Percentiles rank a stretch among this genome's conserved stretches.
These are phyloP conservation scores for Drosophila tsacasi DNA, from an alignment of 1,140 invertebrate species.

Conservation along the genomic window DNA sequence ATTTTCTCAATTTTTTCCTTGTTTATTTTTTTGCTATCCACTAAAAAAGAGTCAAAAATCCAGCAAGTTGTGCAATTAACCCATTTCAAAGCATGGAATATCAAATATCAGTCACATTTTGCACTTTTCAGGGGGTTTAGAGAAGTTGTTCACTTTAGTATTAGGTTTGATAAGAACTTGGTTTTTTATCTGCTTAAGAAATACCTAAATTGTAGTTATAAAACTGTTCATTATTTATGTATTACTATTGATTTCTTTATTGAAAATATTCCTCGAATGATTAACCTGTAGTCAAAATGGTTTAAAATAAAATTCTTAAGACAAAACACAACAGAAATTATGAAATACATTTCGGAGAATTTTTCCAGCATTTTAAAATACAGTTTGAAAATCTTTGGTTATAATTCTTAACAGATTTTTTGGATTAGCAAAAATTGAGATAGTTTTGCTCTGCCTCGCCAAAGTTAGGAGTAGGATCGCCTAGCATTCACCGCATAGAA, in stretches of 20 bases:
- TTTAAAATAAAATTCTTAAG: too few relatives aligned
- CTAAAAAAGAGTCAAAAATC: slow-evolving; percentile 28
- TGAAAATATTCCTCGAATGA: background rate
- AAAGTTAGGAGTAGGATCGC: background rate
- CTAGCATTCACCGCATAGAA: background rate
- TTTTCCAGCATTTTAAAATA: background rate
- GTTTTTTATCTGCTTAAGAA: background rate
- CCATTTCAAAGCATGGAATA: slow-evolving; percentile 29
- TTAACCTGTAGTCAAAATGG: background rate
- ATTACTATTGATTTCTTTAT: background rate
- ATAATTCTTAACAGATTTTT: background rate
- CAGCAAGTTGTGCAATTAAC: slow-evolving; percentile 45
- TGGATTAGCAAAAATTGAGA: background rate
- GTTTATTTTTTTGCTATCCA: slow-evolving; percentile 15
- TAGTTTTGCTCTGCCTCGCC: background rate
- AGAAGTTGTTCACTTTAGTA: background rate
- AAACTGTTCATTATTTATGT: background rate
- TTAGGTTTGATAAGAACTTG: background rate
- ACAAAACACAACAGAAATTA: too few relatives aligned
- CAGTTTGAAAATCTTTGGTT: background rate
- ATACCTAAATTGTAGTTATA: too few relatives aligned
- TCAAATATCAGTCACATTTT: slow-evolving; percentile 19
- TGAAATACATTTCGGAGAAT: too few relatives aligned
- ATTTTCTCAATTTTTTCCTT: slow-evolving; percentile 1
- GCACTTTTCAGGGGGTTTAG: background rate